A percentile compares a stretch with the other conserved stretches of the same genome.
Conservation (phyloP, 2,888 invertebrate species). For the Luperina testacea region DNA sequence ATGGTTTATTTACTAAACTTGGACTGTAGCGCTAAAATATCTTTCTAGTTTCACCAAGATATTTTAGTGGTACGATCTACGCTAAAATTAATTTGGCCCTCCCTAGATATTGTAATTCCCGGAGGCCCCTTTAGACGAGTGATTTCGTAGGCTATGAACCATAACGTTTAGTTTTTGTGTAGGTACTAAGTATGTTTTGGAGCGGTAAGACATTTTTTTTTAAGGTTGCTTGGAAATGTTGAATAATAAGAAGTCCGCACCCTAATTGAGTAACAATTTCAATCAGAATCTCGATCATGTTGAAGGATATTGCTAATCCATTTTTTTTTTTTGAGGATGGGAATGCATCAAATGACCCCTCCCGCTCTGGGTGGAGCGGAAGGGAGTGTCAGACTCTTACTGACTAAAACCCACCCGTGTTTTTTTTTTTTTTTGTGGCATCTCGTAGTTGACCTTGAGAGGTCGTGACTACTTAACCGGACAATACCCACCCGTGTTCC, state of each 20-base stretch:
- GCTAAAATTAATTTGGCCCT: conserved; percentile 20
- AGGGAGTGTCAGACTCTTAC: too few relatives aligned
- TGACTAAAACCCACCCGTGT: too few relatives aligned
- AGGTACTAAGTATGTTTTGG: not conserved
- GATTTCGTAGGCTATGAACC: not conserved
- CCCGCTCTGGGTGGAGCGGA: too few relatives aligned
- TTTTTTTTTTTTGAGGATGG: too few relatives aligned
- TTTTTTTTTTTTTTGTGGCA: too few relatives aligned
- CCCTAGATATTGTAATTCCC: conserved; percentile 2
- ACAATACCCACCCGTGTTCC: too few relatives aligned
- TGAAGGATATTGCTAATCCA: not conserved
- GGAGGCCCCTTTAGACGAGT: not conserved
- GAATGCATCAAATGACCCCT: too few relatives aligned
- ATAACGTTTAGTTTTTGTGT: not conserved
- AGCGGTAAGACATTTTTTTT: not conserved
- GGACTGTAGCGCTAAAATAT: conserved; percentile 8
- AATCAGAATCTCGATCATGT: not conserved
- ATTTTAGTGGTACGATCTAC: not conserved
- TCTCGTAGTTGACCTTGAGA: too few relatives aligned
- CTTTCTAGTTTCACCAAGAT: not conserved
- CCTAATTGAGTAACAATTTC: not conserved
- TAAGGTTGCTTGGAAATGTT: not conserved
- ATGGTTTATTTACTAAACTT: conserved; percentile 27
- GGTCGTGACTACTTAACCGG: too few relatives aligned
- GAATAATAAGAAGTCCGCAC: not conserved